phyloP scores from a whole-genome alignment of 1,140 invertebrate species.

The Aphis craccivora region DNA sequence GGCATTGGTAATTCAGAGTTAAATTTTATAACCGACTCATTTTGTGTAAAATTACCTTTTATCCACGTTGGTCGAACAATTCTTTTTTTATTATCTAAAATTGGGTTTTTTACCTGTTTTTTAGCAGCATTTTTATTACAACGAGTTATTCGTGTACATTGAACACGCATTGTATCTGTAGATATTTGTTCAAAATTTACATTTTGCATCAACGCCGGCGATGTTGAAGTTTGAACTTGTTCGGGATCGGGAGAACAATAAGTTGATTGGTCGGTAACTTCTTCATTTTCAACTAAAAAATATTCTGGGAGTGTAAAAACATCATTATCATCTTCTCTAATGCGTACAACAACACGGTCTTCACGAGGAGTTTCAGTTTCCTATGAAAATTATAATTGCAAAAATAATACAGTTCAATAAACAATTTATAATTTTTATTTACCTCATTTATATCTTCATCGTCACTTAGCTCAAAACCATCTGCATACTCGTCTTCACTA shows the following conservation, averaged over 20 bases:
- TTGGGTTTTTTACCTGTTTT: background rate
- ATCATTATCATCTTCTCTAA: background rate
- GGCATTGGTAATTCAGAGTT: no score
- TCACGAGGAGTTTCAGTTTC: background rate
- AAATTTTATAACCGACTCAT: no score
- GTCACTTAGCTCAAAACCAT: constrained; percentile 2
- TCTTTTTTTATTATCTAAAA: background rate
- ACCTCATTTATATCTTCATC: background rate
- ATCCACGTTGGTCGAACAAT: background rate
- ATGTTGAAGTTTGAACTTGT: background rate
- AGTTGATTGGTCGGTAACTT: background rate
- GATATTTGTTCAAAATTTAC: background rate
- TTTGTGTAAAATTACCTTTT: constrained; percentile 7
- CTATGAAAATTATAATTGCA: background rate
- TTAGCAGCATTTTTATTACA: background rate
- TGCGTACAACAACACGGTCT: background rate
- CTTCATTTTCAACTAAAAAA: constrained; percentile 1
- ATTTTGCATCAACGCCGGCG: background rate
- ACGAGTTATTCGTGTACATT: background rate
- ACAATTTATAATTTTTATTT: background rate
- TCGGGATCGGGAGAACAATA: background rate
- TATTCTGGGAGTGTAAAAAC: constrained; percentile 1
- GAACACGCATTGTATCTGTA: background rate
- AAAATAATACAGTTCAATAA: background rate
- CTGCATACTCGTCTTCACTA: background rate